Evolutionary conservation across 2,113 vertebrate species (phyloP).

Genomic region (Climacteris rufus): DNA sequence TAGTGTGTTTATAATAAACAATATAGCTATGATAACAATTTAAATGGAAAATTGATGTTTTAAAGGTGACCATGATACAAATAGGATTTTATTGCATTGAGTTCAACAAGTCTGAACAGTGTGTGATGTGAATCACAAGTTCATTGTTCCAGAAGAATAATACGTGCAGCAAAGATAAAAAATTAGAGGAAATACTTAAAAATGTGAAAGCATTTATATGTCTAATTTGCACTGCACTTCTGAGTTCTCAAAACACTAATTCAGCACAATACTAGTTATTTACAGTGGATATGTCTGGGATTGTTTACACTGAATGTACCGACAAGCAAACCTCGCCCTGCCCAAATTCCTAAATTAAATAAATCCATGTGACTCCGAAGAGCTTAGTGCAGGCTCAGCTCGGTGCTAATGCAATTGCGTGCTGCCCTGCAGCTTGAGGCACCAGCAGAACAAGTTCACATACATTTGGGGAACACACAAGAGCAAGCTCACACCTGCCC

Average conservation of each 20-base stretch:
- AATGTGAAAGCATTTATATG: neutral
- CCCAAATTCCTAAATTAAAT: conserved; percentile 62
- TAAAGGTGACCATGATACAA: neutral
- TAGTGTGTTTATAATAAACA: neutral
- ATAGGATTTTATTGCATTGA: neutral
- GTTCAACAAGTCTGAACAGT: neutral
- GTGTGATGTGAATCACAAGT: neutral
- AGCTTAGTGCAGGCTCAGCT: conserved; percentile 50
- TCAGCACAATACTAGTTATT: conserved; percentile 22
- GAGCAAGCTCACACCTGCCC: conserved; percentile 51
- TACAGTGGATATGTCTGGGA: conserved; percentile 14
- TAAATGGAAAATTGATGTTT: neutral
- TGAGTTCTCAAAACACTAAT: neutral
- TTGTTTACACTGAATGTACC: conserved; percentile 24
- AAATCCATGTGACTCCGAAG: conserved; percentile 51
- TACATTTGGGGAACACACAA: neutral
- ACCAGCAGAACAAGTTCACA: conserved; percentile 49
- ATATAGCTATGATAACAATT: neutral
- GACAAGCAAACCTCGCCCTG: conserved; percentile 32
- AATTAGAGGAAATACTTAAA: conserved; percentile 9
- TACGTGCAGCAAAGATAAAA: neutral
- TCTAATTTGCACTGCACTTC: neutral
- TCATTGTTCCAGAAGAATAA: neutral
- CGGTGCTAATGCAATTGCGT: conserved; percentile 16
- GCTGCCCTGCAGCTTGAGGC: conserved; percentile 30